These are phyloP conservation scores for Pelochelys cantorii DNA, from an alignment of 2,797 vertebrate species.

Conservation along the genomic window DNA sequence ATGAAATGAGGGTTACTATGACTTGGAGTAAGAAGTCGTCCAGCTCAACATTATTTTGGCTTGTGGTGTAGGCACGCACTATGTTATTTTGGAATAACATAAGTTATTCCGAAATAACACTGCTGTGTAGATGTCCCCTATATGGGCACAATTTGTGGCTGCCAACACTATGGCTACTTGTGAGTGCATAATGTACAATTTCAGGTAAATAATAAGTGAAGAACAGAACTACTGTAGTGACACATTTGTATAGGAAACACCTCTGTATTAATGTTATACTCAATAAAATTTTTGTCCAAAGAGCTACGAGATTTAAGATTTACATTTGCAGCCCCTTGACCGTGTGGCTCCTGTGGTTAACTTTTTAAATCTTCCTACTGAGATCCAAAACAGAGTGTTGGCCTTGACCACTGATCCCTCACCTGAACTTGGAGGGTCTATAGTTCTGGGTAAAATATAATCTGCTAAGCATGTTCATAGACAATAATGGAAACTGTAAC, in stretches of 20 bases:
- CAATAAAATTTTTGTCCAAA: neutral
- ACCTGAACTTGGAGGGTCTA: neutral
- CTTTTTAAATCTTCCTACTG: neutral
- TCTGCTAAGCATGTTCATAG: neutral
- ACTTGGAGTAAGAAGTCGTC: too few relatives aligned
- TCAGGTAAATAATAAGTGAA: slow-evolving; percentile 4
- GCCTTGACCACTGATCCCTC: neutral
- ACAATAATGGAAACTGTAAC: neutral
- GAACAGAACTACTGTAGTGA: neutral
- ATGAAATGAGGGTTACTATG: too few relatives aligned
- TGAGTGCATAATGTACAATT: slow-evolving; percentile 23
- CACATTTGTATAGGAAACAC: neutral
- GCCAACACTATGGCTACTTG: neutral
- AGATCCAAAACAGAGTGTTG: neutral
- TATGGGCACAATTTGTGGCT: slow-evolving; percentile 1
- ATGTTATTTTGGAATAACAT: too few relatives aligned
- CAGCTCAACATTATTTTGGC: too few relatives aligned
- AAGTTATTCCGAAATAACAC: too few relatives aligned
- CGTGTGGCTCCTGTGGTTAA: fast-evolving
- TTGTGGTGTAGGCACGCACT: too few relatives aligned
- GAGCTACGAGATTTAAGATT: neutral
- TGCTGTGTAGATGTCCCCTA: too few relatives aligned
- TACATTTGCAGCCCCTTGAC: neutral
- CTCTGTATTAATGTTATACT: neutral
- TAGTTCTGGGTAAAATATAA: neutral